Evolutionary conservation across 2,797 vertebrate genomes (phyloP), one percentile per base, ranked within the genome.

Genomic region (Manis pentadactyla): DNA sequence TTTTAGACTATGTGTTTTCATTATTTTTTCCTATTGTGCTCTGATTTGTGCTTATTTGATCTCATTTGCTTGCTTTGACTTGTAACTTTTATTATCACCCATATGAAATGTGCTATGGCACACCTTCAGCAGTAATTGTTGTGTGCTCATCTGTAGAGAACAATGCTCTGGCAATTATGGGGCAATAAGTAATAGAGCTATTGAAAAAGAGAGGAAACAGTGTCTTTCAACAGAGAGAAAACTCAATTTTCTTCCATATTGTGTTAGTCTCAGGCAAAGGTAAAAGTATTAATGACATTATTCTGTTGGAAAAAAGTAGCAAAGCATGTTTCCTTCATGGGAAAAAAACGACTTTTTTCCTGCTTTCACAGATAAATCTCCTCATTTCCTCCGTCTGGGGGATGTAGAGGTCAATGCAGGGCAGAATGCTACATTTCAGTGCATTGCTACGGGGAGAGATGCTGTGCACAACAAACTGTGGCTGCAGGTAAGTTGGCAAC

Each of bases 371-470:
- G 99, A 99, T 98, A 99, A 99, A 98, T 99, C 99, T 73, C 99
- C 99, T 97, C 99, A 99, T 98, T 99, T 99, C 97, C 98, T 99
- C 98, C 99, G 99, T 89, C 99, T 99, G 81, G 99, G 99, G 42
- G 99, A 99, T 18, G 99, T 99, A 87, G 99, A 99, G 99, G 99
- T 99, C 97, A 99, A 99, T 25, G 99, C 99, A 9, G 99, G 99
- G 75, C 99, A 99, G 98, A 99, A 99, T 63, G 99, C 99, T 95
- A 99, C 99, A 1, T 99, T 99, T 98, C 99, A 99, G 97, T 99
- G 99, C 90, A 99, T 99, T 77, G 99, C 99, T 78, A 99, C 99
- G 0, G 99, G 99, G 96, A 98, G 99, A 95, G 99, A 99, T 25
- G 99, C 99, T 4, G 99, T 99, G 14, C 99, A 99, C 98, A 99